Base-by-base conservation (phyloP, 1,140 invertebrate species). In the Aethina tumida region DNA sequence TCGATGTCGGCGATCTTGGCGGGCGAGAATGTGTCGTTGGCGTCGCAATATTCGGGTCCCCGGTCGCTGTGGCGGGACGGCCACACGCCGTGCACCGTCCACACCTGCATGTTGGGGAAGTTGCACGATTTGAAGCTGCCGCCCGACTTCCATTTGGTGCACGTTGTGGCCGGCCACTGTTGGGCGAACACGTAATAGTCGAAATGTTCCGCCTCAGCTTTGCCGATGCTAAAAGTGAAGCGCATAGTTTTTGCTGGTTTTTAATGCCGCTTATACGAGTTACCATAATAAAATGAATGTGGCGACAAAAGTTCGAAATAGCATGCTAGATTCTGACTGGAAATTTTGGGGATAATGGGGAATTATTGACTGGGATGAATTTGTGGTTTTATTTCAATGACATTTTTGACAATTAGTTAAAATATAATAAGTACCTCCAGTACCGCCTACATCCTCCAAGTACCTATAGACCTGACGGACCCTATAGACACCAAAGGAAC, bases 51-150 rank as follows among this genome's bases (percentile, higher is more conserved):
- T 24, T 53, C 53, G 1, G 84, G 83, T 0, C 79, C 82, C 2
- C 68, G 53, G n/a, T 67, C 71, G 4, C 75, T 69, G 3, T 67
- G 61, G 57, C 79, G 75, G 0, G 80, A 81, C 0, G 85, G 85
- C 86, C 86, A 90, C 10, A 88, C 65, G 7, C 85, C 85, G 55
- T 90, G 85, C 18, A 90, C 77, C 1, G 78, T 77, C 84, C 84
- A 89, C 9, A 66, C 57, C 28, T 77, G 68, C 7, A 67, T 59
- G 24, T 67, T 63, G 5, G 81, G 81, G 38, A 85, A 59, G 2
- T 57, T 54, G 49, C 84, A 89, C 7, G 63, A 67, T 46, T 81
- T 70, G 1, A 56, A 59, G 1, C 63, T 51, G 18, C 71, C 67
- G 27, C 56, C 57, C 35, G 77, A 66, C 43, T 79, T 69, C 79